Evolutionary conservation across 2,113 vertebrate genomes (phyloP).

Genomic region (Seriola dumerili): DNA sequence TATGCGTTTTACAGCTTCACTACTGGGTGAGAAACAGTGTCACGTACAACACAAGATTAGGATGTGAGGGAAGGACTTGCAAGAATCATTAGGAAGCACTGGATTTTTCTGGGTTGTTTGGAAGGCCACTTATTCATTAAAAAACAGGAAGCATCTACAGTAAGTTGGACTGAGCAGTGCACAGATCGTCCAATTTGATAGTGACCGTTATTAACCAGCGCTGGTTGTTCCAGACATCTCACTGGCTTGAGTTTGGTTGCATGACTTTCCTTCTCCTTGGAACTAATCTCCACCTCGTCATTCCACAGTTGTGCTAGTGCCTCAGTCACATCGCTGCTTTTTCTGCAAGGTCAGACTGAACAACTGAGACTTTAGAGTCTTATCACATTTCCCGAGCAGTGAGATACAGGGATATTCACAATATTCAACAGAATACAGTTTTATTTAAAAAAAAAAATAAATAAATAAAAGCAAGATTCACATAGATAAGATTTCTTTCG

Average conservation of each 20-base stretch:
- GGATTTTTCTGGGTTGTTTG: background rate
- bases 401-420: background rate
- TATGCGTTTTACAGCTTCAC: conserved; percentile 82
- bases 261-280: background rate
- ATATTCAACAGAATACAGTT: background rate
- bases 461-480: too few species aligned
- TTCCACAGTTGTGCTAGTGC: background rate
- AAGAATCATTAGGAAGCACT: background rate
- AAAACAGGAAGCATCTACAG: background rate
- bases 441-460: background rate
- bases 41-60: background rate
- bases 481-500: background rate
- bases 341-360: conserved; percentile 19
- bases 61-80: background rate
- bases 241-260: conserved; percentile 1
- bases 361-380: background rate
- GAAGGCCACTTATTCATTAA: background rate
- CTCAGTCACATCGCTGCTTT: conserved; percentile 15
- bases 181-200: background rate
- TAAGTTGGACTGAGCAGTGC: background rate
- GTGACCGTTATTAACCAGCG: background rate
- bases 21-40: conserved; percentile 88
- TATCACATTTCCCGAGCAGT: background rate
- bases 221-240: background rate
- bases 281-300: conserved; percentile 16